These are phyloP conservation scores for Porphyrio hochstetteri DNA, from an alignment of 2,113 vertebrate genomes.

Conservation along the genomic window DNA sequence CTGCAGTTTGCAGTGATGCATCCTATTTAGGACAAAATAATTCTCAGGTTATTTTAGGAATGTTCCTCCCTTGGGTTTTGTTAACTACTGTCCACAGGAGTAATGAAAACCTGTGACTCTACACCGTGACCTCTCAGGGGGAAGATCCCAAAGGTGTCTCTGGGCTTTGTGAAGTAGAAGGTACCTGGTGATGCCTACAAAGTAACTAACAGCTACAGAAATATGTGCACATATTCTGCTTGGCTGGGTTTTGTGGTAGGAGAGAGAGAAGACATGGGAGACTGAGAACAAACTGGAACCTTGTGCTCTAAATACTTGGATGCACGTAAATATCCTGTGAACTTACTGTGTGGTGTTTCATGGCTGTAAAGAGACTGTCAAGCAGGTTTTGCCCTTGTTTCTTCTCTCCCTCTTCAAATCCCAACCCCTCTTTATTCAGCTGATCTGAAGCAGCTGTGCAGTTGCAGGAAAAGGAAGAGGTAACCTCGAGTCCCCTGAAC, in stretches of 20 bases:
- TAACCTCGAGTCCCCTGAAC: not conserved
- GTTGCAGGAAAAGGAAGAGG: not conserved
- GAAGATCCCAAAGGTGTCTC: fast-evolving
- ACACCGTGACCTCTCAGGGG: not conserved
- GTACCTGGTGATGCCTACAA: not conserved
- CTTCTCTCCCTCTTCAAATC: not conserved
- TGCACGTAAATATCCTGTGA: not conserved
- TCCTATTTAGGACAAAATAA: not conserved
- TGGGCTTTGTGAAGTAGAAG: not conserved
- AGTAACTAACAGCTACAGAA: not conserved
- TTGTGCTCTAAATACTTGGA: not conserved
- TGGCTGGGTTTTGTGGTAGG: fast-evolving
- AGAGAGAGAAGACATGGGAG: fast-evolving
- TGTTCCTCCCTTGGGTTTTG: not conserved
- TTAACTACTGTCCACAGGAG: not conserved
- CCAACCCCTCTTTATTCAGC: not conserved
- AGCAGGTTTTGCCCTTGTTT: not conserved
- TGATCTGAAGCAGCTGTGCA: not conserved
- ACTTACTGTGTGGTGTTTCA: fast-evolving
- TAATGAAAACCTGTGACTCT: not conserved
- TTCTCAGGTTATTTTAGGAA: not conserved
- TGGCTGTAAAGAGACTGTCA: not conserved
- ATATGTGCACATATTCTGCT: too few relatives aligned
- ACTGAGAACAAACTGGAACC: not conserved
- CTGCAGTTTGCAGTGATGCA: not conserved